A percentile compares a stretch with the other conserved stretches of the same genome.
These are phyloP conservation scores for Pachycephala philippinensis DNA, from an alignment of 2,113 vertebrate species.

Conservation along the genomic window DNA sequence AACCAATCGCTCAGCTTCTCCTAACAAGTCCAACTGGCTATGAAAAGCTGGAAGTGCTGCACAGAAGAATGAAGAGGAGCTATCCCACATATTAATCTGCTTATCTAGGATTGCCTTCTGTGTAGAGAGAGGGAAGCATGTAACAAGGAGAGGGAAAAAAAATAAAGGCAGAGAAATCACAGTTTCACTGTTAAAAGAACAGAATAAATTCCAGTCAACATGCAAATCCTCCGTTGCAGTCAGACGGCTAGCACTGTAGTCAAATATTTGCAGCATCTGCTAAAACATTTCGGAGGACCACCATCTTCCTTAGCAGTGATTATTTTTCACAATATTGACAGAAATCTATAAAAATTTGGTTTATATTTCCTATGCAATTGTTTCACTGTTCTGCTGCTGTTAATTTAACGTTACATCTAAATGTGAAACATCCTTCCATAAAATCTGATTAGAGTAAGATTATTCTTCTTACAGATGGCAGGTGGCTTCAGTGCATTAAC, in stretches of 20 bases:
- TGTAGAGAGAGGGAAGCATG: neutral
- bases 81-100: slow-evolving; percentile 66
- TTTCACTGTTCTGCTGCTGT: neutral
- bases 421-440: neutral
- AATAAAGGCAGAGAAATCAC: neutral
- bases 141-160: neutral
- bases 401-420: neutral
- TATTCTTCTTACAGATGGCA: neutral
- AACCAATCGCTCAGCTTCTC: slow-evolving; percentile 72
- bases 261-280: neutral
- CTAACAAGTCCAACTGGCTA: slow-evolving; percentile 79
- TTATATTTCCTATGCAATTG: neutral
- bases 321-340: neutral
- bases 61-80: slow-evolving; percentile 64
- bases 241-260: neutral
- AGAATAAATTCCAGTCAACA: neutral
- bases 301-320: neutral
- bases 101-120: slow-evolving; percentile 67
- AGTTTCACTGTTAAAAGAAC: neutral
- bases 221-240: neutral
- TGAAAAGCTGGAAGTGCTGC: slow-evolving; percentile 67
- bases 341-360: neutral
- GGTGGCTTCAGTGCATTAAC: neutral
- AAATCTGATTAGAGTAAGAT: neutral
- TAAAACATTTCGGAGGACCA: neutral